Percentiles rank a stretch among this genome's conserved stretches.
Conservation (phyloP, 2,797 vertebrate genomes). For the Taeniopygia guttata region DNA sequence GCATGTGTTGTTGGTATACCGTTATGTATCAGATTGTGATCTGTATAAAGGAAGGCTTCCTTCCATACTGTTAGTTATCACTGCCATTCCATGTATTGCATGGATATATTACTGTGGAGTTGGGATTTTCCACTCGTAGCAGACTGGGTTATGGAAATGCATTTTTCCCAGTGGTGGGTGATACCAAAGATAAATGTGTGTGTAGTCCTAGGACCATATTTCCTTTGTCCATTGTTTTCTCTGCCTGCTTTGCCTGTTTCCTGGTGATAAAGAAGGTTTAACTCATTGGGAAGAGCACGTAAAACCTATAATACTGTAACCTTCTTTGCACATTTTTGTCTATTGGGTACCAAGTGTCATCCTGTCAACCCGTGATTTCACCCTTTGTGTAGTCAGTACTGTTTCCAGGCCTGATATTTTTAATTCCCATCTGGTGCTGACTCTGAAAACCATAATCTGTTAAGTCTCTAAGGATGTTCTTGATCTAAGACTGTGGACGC, state of each 20-base stretch:
- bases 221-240: neutral
- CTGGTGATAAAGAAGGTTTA: neutral
- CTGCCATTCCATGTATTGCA: neutral
- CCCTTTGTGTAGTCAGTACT: neutral
- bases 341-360: neutral
- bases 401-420: neutral
- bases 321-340: neutral
- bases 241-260: neutral
- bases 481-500: neutral
- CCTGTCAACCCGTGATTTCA: neutral
- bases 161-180: neutral
- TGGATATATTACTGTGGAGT: neutral
- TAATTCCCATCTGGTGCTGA: neutral
- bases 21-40: neutral
- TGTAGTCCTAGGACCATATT: neutral
- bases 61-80: neutral
- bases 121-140: neutral
- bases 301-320: neutral
- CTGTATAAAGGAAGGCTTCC: neutral
- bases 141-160: neutral
- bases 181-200: neutral
- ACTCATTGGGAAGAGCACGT: neutral
- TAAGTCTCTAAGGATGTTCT: neutral
- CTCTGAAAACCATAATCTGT: neutral
- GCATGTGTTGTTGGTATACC: neutral